Base-by-base conservation (phyloP, 2,113 vertebrate genomes). In the Rhadina sibilatrix region DNA sequence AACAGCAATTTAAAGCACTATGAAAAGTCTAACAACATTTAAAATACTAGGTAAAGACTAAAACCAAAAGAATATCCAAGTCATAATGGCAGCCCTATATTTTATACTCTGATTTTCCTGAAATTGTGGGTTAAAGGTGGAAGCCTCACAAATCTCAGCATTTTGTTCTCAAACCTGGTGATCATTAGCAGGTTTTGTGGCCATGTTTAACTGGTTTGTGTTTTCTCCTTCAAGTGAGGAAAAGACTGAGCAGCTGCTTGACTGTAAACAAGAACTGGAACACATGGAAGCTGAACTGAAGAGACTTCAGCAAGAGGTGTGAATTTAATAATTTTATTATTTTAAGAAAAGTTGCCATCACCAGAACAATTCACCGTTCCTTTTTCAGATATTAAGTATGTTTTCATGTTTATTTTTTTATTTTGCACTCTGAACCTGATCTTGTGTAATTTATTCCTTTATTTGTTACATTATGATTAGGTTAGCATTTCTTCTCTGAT, bases 171-270 rank as follows among this genome's bases (percentile, higher is more conserved):
- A 74, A 22, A 31, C 3, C 8, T 38, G 47, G 16, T 31, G 28
- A 25, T 40, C 15, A 20, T 68, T 33, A 20, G 3, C 11, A 50
- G 20, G 16, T 87, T 91, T 49, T 12, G 4, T 35, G 53, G 52
- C 35, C 17, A 3, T 28, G 7, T 61, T 87, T 72, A 74, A 86
- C 61, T 94, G 63, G 46, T 77, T 94, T 87, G 54, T 93, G 20
- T 86, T 70, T 88, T 88, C 23, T 85, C 24, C 81, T 95, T 72
- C 78, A 89, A 99, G 99, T 74, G 99, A 99, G 96, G 99, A 99
- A 96, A 99, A 99, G 97, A 99, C 99, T 35, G 99, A 99, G 96
- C 99, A 99, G 90, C 98, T 99, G 61, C 88, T 99, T 97, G 99
- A 99, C 97, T 99, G 98, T 92, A 99, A 99, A 66, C 99, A 99